A percentile compares a stretch with the other conserved stretches of the same genome.
Evolutionary conservation across 2,797 vertebrate genomes (phyloP).

Genomic region (Coilia nasus): DNA sequence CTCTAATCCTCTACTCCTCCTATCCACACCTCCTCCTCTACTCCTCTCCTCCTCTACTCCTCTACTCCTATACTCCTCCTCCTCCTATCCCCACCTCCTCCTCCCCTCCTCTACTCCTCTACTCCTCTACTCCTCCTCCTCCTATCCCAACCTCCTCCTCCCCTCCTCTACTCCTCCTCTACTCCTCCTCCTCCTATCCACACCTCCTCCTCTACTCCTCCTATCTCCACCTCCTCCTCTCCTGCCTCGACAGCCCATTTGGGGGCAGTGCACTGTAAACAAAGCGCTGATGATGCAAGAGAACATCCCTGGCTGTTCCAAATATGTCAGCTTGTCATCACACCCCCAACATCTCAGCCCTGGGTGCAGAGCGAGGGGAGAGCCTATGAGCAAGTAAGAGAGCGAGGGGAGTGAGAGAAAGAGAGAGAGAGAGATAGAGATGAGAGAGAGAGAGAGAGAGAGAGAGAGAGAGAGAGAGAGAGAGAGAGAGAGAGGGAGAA

Average conservation of each 20-base stretch:
- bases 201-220: slow-evolving; percentile 31
- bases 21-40: too few relatives aligned
- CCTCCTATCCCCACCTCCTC: not conserved
- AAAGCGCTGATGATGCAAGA: slow-evolving; percentile 37
- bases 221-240: slow-evolving; percentile 23
- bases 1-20: not conserved
- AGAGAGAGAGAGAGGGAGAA: too few relatives aligned
- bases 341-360: slow-evolving; percentile 29
- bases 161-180: too few relatives aligned
- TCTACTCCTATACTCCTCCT: not conserved
- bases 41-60: too few relatives aligned
- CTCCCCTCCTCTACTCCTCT: too few relatives aligned
- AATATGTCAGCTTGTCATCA: slow-evolving; percentile 50
- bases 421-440: not conserved
- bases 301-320: slow-evolving; percentile 42
- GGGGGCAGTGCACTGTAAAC: slow-evolving; percentile 30
- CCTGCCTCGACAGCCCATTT: not conserved
- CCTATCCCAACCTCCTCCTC: too few relatives aligned
- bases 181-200: slow-evolving; percentile 3
- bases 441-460: too few relatives aligned
- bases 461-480: too few relatives aligned
- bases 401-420: not conserved
- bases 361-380: not conserved
- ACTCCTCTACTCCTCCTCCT: too few relatives aligned
- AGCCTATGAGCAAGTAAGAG: not conserved